Evolutionary conservation across 2,797 vertebrate species (phyloP).

Genomic region (Artibeus jamaicensis): DNA sequence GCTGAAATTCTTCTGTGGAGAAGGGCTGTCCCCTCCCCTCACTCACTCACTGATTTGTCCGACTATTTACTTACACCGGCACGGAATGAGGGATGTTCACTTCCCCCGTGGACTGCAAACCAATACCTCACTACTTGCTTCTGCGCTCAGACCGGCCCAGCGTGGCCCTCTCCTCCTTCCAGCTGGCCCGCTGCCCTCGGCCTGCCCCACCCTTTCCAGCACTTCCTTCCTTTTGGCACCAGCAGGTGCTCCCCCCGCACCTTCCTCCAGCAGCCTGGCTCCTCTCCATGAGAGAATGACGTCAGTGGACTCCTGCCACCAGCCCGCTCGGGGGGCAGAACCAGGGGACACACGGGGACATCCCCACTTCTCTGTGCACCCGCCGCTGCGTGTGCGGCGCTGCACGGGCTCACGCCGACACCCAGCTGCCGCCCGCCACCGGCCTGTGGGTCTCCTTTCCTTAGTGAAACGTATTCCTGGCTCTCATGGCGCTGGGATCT

Average conservation of each 20-base stretch:
- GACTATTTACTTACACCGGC: fast-evolving
- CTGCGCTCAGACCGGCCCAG: too few species aligned
- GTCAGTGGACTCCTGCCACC: not conserved
- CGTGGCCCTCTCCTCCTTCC: not conserved
- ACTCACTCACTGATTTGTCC: too few species aligned
- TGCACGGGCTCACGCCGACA: fast-evolving
- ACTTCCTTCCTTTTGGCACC: not conserved
- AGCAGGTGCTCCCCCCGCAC: too few species aligned
- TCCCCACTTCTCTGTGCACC: not conserved
- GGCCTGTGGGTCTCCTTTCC: not conserved
- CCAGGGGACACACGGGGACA: not conserved
- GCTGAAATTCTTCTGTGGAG: not conserved
- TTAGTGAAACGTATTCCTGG: not conserved
- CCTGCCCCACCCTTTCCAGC: not conserved
- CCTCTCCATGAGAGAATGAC: too few species aligned
- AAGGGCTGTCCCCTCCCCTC: not conserved
- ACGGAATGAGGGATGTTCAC: not conserved
- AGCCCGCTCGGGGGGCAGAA: not conserved
- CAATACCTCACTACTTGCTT: fast-evolving
- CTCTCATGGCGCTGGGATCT: not conserved
- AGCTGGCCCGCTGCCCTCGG: not conserved
- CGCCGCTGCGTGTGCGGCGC: not conserved
- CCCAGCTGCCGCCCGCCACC: not conserved
- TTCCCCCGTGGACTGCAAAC: not conserved
- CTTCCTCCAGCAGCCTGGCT: not conserved